Conservation (phyloP, 2,797 vertebrate species). For the Hyperoplus immaculatus region DNA sequence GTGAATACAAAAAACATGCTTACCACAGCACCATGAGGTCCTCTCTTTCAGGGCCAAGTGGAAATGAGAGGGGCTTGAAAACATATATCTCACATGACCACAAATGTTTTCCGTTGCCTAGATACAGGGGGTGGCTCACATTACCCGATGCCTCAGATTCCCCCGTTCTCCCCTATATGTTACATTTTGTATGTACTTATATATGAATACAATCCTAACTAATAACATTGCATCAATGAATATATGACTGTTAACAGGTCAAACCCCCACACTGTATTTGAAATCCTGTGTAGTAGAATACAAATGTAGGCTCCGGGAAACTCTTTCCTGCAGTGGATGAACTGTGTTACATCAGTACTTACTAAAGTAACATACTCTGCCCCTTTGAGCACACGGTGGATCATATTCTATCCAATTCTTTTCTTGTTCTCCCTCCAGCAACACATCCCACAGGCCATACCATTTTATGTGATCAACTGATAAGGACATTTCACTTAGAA, state of each 20-base stretch:
- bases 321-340: slow-evolving; percentile 6
- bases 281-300: background rate
- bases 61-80: too few species aligned
- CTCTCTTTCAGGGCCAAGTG: too few species aligned
- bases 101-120: too few species aligned
- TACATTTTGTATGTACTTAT: background rate
- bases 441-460: slow-evolving; percentile 38
- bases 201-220: background rate
- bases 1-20: too few species aligned
- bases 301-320: background rate
- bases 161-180: too few species aligned
- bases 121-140: too few species aligned
- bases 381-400: slow-evolving; percentile 29
- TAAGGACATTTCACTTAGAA: slow-evolving; percentile 19
- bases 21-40: too few species aligned
- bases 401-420: slow-evolving; percentile 32
- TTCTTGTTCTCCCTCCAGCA: slow-evolving; percentile 16
- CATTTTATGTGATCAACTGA: slow-evolving; percentile 2
- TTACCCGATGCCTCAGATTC: too few species aligned
- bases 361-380: slow-evolving; percentile 3
- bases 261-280: background rate
- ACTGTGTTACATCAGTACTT: slow-evolving; percentile 17
- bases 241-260: background rate
- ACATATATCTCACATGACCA: too few species aligned
- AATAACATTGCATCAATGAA: background rate